Conservation (phyloP, 1,140 invertebrate species). For the Pectinophora gossypiella region DNA sequence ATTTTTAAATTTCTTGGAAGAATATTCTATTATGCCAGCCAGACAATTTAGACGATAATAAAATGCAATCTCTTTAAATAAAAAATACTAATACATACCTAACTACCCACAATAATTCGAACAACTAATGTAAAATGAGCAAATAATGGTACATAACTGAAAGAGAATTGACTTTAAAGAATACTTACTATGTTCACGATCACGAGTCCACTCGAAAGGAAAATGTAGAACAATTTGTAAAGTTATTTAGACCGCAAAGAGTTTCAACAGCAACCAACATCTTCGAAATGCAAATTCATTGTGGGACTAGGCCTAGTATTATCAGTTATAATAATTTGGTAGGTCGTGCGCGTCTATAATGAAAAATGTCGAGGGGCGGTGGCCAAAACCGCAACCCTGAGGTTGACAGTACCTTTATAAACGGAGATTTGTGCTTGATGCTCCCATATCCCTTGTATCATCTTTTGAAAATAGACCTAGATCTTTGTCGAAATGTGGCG, state of each 20-base stretch:
- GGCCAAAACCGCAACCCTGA: slow-evolving; percentile 37
- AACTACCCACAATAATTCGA: no score
- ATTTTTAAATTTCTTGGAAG: no score
- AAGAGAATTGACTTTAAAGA: no score
- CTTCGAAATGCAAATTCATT: slow-evolving; percentile 23
- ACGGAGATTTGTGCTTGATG: slow-evolving; percentile 16
- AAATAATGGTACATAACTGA: no score
- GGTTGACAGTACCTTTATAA: slow-evolving; percentile 35
- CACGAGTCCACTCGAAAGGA: no score
- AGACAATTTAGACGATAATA: no score
- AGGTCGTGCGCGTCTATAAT: slow-evolving; percentile 47
- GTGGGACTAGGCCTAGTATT: slow-evolving; percentile 1
- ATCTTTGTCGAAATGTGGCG: slow-evolving; percentile 36
- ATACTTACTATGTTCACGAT: no score
- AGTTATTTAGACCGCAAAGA: not conserved
- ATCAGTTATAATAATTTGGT: slow-evolving; percentile 27
- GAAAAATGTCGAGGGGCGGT: slow-evolving; percentile 39
- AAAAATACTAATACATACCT: no score
- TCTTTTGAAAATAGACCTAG: slow-evolving; percentile 11
- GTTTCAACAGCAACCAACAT: not conserved
- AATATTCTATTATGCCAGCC: no score
- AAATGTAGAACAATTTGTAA: no score
- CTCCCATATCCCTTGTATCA: slow-evolving; percentile 20
- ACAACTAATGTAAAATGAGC: no score
- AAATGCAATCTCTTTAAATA: no score